These are phyloP conservation scores for Athripsodes cinereus DNA, from an alignment of 2,888 invertebrate genomes.

Conservation along the genomic window DNA sequence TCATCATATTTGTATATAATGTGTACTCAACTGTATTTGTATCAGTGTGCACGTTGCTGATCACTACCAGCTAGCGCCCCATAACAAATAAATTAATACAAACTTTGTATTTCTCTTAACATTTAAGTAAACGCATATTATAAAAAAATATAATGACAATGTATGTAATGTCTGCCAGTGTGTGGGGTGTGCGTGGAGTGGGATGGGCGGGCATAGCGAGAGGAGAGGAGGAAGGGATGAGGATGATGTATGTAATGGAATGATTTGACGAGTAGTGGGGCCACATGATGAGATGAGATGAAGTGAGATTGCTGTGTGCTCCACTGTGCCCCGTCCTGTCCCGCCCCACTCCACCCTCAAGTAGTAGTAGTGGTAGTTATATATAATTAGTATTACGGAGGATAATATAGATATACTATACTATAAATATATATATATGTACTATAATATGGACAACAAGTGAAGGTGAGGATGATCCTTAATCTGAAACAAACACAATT, in stretches of 20 bases:
- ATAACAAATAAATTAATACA: slow-evolving; percentile 11
- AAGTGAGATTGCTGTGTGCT: background rate
- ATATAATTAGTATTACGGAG: too few species aligned
- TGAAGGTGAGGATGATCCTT: slow-evolving; percentile 32
- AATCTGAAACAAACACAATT: slow-evolving; percentile 37
- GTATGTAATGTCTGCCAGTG: slow-evolving; percentile 6
- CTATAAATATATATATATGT: too few species aligned
- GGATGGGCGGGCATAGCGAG: background rate
- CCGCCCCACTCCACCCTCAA: background rate
- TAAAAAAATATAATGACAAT: slow-evolving; percentile 17
- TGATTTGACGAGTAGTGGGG: slow-evolving; percentile 39
- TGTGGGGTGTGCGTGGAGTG: background rate
- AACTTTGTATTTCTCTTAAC: slow-evolving; percentile 23
- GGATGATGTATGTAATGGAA: slow-evolving; percentile 49
- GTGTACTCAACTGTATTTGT: too few species aligned
- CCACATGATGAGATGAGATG: slow-evolving; percentile 17
- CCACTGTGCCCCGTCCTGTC: background rate
- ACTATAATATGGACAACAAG: background rate
- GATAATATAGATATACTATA: too few species aligned
- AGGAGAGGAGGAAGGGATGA: too few species aligned
- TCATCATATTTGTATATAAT: slow-evolving; percentile 2
- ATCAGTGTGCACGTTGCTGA: too few species aligned
- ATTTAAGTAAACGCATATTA: slow-evolving; percentile 37
- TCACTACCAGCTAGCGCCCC: too few species aligned
- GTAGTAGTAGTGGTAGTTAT: too few species aligned